Evolutionary conservation across 2,797 vertebrate species (phyloP).

Genomic region (Dermochelys coriacea): DNA sequence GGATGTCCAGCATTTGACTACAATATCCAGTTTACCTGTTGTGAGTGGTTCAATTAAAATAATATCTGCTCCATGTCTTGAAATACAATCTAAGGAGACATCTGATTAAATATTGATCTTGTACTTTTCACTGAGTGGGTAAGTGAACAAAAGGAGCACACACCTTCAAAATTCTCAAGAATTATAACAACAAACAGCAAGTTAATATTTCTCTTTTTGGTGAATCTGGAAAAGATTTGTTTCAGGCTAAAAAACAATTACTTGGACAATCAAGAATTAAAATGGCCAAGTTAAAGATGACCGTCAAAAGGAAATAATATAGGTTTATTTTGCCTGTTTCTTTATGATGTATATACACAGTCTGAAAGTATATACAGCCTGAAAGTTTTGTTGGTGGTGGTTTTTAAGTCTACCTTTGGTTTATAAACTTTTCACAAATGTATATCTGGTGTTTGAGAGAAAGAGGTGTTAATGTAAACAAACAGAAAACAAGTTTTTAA

Average conservation of each 20-base stretch:
- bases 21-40: conserved; percentile 51
- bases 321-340: neutral
- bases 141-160: neutral
- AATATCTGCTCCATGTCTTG: conserved; percentile 62
- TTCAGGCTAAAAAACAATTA: neutral
- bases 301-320: neutral
- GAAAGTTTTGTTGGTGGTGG: neutral
- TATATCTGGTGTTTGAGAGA: neutral
- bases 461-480: neutral
- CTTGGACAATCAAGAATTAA: neutral
- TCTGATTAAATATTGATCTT: conserved; percentile 24
- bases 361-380: neutral
- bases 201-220: conserved; percentile 41
- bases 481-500: neutral
- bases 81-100: conserved; percentile 56
- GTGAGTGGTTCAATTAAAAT: conserved; percentile 70
- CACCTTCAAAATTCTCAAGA: conserved; percentile 66
- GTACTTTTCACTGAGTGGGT: neutral
- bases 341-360: neutral
- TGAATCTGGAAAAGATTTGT: conserved; percentile 25
- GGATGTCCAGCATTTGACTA: conserved; percentile 59
- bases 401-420: neutral
- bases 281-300: neutral
- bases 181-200: conserved; percentile 48
- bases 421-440: neutral